phyloP scores from a whole-genome alignment of 2,797 vertebrate genomes.

The Anabas testudineus region DNA sequence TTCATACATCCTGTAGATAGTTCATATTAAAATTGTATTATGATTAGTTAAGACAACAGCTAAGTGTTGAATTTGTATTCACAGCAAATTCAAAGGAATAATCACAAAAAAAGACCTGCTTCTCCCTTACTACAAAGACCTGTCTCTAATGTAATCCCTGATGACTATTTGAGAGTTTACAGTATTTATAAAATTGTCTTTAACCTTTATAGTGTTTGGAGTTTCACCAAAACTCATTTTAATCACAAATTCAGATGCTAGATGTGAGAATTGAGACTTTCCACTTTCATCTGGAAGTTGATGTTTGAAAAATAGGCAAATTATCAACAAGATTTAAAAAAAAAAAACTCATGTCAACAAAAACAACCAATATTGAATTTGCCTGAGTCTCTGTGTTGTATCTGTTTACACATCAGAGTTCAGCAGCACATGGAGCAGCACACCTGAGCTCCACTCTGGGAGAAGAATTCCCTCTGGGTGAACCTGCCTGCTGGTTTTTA shows the following conservation, averaged over 20 bases:
- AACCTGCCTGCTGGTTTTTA: conserved; percentile 56
- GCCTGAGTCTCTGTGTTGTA: conserved; percentile 7
- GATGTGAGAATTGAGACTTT: background rate
- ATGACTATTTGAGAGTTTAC: background rate
- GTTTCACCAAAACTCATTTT: too few relatives aligned
- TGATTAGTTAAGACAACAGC: too few relatives aligned
- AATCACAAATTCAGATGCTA: background rate
- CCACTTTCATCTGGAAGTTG: background rate
- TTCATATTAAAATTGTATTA: background rate
- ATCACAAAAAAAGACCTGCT: too few relatives aligned
- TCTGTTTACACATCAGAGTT: conserved; percentile 50
- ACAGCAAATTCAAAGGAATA: too few relatives aligned
- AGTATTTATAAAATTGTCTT: background rate
- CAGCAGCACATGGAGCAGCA: conserved; percentile 11
- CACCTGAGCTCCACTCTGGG: conserved; percentile 38
- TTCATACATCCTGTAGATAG: background rate
- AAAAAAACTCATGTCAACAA: background rate
- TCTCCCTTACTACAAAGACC: too few relatives aligned
- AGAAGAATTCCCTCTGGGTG: conserved; percentile 39
- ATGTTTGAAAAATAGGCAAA: background rate
- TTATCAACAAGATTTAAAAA: conserved; percentile 12
- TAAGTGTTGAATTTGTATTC: too few relatives aligned
- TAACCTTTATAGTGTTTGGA: too few relatives aligned
- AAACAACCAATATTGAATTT: conserved; percentile 13
- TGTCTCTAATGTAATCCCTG: too few relatives aligned